Percentiles rank a stretch among this genome's conserved stretches.
phyloP scores from a whole-genome alignment of 1,140 invertebrate genomes.

The Apis cerana region DNA sequence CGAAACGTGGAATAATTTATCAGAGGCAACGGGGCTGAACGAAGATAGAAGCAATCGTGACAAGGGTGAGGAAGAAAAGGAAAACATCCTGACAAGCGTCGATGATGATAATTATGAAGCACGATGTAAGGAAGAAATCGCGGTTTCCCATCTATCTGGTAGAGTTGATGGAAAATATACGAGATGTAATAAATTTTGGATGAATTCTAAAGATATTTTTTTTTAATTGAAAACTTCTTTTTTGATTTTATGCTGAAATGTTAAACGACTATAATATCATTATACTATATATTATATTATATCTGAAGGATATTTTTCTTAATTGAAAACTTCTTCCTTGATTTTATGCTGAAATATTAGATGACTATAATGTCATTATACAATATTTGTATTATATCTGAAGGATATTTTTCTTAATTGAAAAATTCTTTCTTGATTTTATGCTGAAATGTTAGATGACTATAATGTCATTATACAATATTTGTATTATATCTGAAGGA shows the following conservation, averaged over 20 bases:
- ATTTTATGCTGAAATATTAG: too few species aligned
- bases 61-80: not conserved
- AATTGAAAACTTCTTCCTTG: too few species aligned
- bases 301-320: too few species aligned
- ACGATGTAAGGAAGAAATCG: slow-evolving; percentile 7
- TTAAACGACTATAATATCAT: not conserved
- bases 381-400: too few species aligned
- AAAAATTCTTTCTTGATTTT: too few species aligned
- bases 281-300: not conserved
- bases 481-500: too few species aligned
- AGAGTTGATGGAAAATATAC: slow-evolving; percentile 69
- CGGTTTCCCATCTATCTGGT: slow-evolving; percentile 18
- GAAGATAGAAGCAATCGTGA: not conserved
- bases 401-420: too few species aligned
- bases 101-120: not conserved
- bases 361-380: too few species aligned
- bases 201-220: not conserved
- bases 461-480: too few species aligned
- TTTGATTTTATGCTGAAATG: too few species aligned
- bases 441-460: too few species aligned
- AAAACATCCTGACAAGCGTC: not conserved
- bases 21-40: slow-evolving; percentile 56
- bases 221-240: too few species aligned
- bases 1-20: rapidly evolving
- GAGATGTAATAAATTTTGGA: slow-evolving; percentile 74